Conservation (phyloP, 1,140 invertebrate genomes). For the Nymphalis io region DNA sequence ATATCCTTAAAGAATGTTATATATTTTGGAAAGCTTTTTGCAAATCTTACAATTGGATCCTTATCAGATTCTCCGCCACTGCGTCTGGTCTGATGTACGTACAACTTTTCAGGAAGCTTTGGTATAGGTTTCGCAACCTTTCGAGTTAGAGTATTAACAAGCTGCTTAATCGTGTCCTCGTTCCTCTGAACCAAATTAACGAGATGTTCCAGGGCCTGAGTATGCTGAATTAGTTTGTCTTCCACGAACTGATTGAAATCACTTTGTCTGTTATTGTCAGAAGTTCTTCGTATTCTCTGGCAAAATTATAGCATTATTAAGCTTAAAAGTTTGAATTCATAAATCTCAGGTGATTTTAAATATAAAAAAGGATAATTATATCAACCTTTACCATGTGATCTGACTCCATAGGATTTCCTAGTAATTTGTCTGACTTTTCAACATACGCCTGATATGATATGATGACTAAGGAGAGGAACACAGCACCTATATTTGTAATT, state of each 20-base stretch:
- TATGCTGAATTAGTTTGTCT: slow-evolving; percentile 59
- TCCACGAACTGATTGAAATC: slow-evolving; percentile 54
- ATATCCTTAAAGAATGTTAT: slow-evolving; percentile 52
- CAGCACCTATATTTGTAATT: slow-evolving; percentile 30
- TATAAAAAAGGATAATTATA: too few species aligned
- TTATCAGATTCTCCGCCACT: slow-evolving; percentile 33
- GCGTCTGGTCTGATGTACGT: slow-evolving; percentile 47
- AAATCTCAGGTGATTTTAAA: too few species aligned
- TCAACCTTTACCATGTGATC: slow-evolving; percentile 43
- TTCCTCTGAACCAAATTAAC: slow-evolving; percentile 46
- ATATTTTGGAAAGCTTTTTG: slow-evolving; percentile 52
- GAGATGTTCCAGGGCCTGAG: slow-evolving; percentile 60
- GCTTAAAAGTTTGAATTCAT: slow-evolving; percentile 5
- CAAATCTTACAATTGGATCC: slow-evolving; percentile 49
- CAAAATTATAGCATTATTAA: slow-evolving; percentile 42
- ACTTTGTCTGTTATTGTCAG: slow-evolving; percentile 25
- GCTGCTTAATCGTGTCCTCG: slow-evolving; percentile 42
- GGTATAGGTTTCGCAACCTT: slow-evolving; percentile 46
- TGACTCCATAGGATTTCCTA: slow-evolving; percentile 41
- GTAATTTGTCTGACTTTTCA: slow-evolving; percentile 42
- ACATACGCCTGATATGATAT: slow-evolving; percentile 36
- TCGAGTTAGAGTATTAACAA: slow-evolving; percentile 49
- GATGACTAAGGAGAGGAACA: slow-evolving; percentile 30
- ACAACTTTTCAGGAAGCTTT: slow-evolving; percentile 54
- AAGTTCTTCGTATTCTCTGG: slow-evolving; percentile 52